These are phyloP conservation scores for Arctopsyche grandis DNA, from an alignment of 1,140 invertebrate species.

Conservation along the genomic window DNA sequence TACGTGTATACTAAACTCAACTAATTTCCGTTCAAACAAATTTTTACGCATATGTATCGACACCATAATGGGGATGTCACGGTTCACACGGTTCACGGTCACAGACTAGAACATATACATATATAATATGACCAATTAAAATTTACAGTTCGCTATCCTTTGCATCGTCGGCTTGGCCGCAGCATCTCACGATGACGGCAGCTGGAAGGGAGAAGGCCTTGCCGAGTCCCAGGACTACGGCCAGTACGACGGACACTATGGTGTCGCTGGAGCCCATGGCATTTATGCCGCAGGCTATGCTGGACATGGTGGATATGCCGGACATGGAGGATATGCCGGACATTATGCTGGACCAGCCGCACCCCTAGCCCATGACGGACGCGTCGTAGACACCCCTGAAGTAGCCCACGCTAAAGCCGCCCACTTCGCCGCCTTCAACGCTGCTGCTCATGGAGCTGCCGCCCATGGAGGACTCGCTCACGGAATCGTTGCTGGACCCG, in stretches of 20 bases:
- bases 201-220: conserved; percentile 34
- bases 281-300: conserved; percentile 25
- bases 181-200: conserved; percentile 23
- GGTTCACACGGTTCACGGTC: too few relatives aligned
- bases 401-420: conserved; percentile 64
- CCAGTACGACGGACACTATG: conserved; percentile 3
- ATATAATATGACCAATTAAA: too few relatives aligned
- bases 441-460: conserved; percentile 43
- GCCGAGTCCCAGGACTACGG: conserved; percentile 21
- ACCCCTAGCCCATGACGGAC: conserved; percentile 53
- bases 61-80: too few relatives aligned
- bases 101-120: too few relatives aligned
- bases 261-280: conserved; percentile 47
- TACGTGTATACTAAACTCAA: too few relatives aligned
- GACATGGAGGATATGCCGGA: conserved; percentile 41
- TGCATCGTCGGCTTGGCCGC: conserved; percentile 4
- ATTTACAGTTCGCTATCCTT: conserved; percentile 34
- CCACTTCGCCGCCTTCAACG: conserved; percentile 57
- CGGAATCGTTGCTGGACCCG: not conserved
- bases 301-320: not conserved
- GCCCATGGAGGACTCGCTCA: conserved; percentile 46
- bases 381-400: conserved; percentile 63
- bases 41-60: too few relatives aligned
- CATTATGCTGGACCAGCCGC: conserved; percentile 57
- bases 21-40: too few relatives aligned